These are phyloP conservation scores for Rhinolophus ferrumequinum DNA, from an alignment of 2,113 vertebrate species.

Conservation along the genomic window DNA sequence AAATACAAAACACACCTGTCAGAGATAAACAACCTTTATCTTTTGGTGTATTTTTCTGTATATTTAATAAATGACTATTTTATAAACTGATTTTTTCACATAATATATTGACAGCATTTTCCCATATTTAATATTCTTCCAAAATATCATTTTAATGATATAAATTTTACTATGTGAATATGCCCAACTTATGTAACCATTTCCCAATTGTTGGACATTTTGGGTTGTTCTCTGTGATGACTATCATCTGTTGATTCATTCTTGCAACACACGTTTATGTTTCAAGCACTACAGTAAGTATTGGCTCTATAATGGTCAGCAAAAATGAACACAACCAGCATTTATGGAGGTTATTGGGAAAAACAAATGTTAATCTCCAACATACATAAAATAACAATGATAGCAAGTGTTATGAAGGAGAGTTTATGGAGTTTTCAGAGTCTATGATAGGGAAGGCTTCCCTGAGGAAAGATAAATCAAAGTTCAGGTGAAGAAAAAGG, in stretches of 20 bases:
- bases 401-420: conserved; percentile 51
- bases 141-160: conserved; percentile 51
- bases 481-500: conserved; percentile 57
- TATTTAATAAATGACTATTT: conserved; percentile 55
- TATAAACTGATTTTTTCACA: conserved; percentile 27
- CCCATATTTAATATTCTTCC: neutral
- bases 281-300: conserved; percentile 46
- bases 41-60: neutral
- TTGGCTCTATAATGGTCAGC: neutral
- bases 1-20: conserved; percentile 42
- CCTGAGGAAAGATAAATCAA: conserved; percentile 55
- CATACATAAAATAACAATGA: conserved; percentile 54
- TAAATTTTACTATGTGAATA: conserved; percentile 13
- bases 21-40: conserved; percentile 29
- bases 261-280: conserved; percentile 23
- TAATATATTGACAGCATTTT: conserved; percentile 31
- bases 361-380: conserved; percentile 44
- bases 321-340: conserved; percentile 55
- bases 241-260: conserved; percentile 41
- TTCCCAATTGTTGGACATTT: neutral
- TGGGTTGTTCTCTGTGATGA: neutral
- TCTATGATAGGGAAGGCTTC: conserved; percentile 63
- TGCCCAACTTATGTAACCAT: conserved; percentile 7
- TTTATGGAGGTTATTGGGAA: conserved; percentile 50
- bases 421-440: conserved; percentile 44